Base-by-base conservation (phyloP, 53 echinoderm and acorn worm genomes). In the Holothuria scabra region DNA sequence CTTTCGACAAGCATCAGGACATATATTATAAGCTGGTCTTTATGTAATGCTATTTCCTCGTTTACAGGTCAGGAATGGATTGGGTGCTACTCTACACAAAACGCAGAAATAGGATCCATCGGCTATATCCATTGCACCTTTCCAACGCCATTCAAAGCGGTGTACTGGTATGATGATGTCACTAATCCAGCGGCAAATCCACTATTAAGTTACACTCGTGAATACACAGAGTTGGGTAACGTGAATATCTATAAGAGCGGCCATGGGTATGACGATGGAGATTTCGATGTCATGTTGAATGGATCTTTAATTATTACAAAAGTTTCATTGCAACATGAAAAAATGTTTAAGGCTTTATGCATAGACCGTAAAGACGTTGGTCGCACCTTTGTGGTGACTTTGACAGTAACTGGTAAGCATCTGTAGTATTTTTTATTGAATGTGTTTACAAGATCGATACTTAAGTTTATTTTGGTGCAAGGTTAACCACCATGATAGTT, bases 131-230 rank as follows among this genome's bases (percentile, higher is more conserved):
- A 19, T 46, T 76, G 76, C 14, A 76, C 26, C 2, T 76, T 76
- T 76, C 76, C 76, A 55, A 28, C 57, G 12, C 30, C 56, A 14
- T 76, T 76, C 46, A 52, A 56, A 22, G 76, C 76, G 12, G 57
- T 76, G 10, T 76, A 76, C 31, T 76, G 76, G 76, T 76, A 76
- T 18, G 76, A 76, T 57, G 57, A 76, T 19, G 76, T 57, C 28
- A 76, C 30, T 8, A 57, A 58, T 11, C 48, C 46, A 14, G 13
- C 49, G 0, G 76, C 76, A 12, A 57, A 56, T 24, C 76, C 76
- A 28, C 49, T 76, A 19, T 76, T 76, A 56, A 76, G 76, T 30
- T 76, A 76, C 58, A 16, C 52, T 52, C 52, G 52, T 16, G 52
- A 4, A 16, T 52, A 52, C 18, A 52, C 52, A 52, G 52, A 52